phyloP scores from a whole-genome alignment of 2,888 invertebrate genomes.

The Athalia cordata region DNA sequence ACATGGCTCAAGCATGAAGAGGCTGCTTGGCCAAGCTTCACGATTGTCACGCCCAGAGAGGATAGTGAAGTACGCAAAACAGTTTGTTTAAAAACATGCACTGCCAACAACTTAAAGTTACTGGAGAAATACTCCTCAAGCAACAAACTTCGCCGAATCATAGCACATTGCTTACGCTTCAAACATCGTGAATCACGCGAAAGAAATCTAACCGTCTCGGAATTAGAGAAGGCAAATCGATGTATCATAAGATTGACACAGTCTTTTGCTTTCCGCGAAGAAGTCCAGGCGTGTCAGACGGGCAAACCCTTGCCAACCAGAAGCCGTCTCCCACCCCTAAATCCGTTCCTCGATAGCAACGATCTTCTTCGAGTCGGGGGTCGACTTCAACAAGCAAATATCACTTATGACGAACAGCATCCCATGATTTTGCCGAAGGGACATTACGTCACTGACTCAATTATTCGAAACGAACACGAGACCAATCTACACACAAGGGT shows the following conservation, averaged over 20 bases:
- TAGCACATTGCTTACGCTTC: conserved; percentile 40
- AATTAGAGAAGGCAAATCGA: background rate
- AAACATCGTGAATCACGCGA: background rate
- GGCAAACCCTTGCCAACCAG: conserved; percentile 43
- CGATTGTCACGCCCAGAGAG: background rate
- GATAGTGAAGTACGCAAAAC: conserved; percentile 4
- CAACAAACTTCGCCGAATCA: conserved; percentile 11
- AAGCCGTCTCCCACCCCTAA: conserved; percentile 49
- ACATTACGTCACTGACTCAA: conserved; percentile 56
- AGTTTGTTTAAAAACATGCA: background rate
- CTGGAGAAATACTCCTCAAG: conserved; percentile 30
- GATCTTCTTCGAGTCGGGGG: conserved; percentile 59
- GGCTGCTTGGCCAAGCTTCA: conserved; percentile 4
- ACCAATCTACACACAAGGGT: conserved; percentile 54
- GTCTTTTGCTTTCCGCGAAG: background rate
- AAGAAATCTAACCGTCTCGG: background rate
- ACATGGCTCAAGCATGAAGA: conserved; percentile 31
- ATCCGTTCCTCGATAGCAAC: conserved; percentile 52
- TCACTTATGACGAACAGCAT: conserved; percentile 52
- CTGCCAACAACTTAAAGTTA: background rate
- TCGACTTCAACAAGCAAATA: conserved; percentile 53
- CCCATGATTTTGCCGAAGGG: conserved; percentile 57
- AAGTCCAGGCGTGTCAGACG: background rate
- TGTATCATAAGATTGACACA: conserved; percentile 21
- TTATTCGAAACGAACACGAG: conserved; percentile 55